A percentile compares a stretch with the other conserved stretches of the same genome.
Conservation (phyloP, 2,888 invertebrate genomes). For the Ophioninae sp. region DNA sequence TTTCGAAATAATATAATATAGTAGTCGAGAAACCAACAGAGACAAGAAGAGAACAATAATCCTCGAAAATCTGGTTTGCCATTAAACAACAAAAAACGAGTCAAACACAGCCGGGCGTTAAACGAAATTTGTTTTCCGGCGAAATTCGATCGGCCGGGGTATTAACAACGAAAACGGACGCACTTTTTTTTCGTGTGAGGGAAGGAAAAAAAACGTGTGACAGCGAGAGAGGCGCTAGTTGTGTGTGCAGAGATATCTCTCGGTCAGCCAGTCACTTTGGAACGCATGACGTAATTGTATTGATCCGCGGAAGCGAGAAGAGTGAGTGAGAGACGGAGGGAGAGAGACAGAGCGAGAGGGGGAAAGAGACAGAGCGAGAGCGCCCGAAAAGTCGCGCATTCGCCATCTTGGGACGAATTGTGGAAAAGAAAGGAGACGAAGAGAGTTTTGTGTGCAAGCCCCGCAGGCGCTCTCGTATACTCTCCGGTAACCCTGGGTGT, state of each 20-base stretch:
- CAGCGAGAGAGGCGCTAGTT: conserved; percentile 57
- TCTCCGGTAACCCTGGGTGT: conserved; percentile 57
- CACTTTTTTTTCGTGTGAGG: conserved; percentile 26
- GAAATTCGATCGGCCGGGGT: conserved; percentile 28
- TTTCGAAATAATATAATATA: conserved; percentile 38
- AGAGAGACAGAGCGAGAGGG: conserved; percentile 62
- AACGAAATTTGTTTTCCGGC: conserved; percentile 28
- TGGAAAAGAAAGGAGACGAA: conserved; percentile 75
- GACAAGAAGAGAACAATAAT: conserved; percentile 27
- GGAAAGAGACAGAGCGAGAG: conserved; percentile 63
- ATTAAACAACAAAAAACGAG: conserved; percentile 22
- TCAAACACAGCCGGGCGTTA: conserved; percentile 28
- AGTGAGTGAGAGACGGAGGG: conserved; percentile 42
- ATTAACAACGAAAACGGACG: conserved; percentile 30
- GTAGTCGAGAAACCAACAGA: conserved; percentile 1
- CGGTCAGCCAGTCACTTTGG: conserved; percentile 74
- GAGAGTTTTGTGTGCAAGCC: conserved; percentile 62
- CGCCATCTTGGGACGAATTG: conserved; percentile 82
- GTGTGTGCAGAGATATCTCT: conserved; percentile 65
- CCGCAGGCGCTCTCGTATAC: conserved; percentile 62
- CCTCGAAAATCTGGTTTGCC: conserved; percentile 28
- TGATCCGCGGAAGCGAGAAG: conserved; percentile 76
- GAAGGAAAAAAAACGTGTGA: conserved; percentile 51
- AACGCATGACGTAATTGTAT: conserved; percentile 82
- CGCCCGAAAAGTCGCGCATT: conserved; percentile 79